Percentiles rank a stretch among this genome's conserved stretches.
Conservation (phyloP, 2,113 vertebrate species). For the Pelusios castaneus region DNA sequence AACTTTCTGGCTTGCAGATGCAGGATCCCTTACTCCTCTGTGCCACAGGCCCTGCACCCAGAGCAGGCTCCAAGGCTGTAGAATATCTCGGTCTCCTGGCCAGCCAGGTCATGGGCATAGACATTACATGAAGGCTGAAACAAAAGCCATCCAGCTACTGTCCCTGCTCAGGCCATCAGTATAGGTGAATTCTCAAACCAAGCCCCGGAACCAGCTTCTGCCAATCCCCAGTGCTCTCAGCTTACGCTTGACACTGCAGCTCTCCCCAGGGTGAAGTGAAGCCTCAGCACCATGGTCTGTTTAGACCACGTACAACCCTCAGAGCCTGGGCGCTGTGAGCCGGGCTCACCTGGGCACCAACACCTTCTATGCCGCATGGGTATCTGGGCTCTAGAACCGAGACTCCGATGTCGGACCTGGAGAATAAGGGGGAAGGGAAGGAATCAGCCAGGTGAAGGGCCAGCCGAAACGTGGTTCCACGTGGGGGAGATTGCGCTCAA, state of each 20-base stretch:
- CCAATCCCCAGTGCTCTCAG: slow-evolving; percentile 20
- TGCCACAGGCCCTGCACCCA: neutral
- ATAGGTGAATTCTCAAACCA: slow-evolving; percentile 25
- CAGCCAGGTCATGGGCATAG: neutral
- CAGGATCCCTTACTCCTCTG: neutral
- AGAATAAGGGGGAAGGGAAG: neutral
- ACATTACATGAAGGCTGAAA: neutral
- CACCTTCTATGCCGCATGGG: neutral
- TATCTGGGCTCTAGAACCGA: neutral
- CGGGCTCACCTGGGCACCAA: neutral
- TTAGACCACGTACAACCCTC: neutral
- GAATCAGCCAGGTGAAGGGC: neutral
- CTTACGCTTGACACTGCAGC: neutral
- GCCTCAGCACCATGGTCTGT: neutral
- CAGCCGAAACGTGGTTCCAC: neutral
- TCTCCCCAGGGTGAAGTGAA: neutral
- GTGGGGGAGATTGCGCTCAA: neutral
- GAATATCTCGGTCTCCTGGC: neutral
- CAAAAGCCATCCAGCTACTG: neutral
- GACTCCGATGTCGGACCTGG: neutral
- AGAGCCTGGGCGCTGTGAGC: neutral
- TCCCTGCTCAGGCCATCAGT: neutral
- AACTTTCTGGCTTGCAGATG: fast-evolving
- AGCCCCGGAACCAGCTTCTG: neutral
- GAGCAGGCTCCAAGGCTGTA: neutral